phyloP scores from a whole-genome alignment of 2,797 vertebrate genomes.

The Neoniphon sammara region DNA sequence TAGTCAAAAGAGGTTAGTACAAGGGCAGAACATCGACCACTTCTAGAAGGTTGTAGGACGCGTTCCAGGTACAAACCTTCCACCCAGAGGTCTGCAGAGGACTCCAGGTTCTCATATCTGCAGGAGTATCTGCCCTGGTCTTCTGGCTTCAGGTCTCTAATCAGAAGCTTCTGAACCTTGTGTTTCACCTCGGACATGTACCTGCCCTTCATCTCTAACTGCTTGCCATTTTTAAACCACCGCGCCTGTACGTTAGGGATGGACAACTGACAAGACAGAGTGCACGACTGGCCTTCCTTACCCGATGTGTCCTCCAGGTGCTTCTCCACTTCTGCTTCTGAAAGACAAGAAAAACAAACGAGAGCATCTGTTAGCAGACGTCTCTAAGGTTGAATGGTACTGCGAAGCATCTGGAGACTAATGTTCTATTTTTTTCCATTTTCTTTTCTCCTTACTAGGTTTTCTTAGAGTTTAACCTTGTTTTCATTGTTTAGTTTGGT shows the following conservation, averaged over 20 bases:
- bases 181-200: slow-evolving; percentile 90
- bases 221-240: slow-evolving; percentile 93
- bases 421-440: no score
- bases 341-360: slow-evolving; percentile 45
- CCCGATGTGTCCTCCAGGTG: slow-evolving; percentile 91
- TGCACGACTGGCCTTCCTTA: slow-evolving; percentile 93
- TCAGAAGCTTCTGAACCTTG: slow-evolving; percentile 94
- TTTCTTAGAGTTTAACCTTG: no score
- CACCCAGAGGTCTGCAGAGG: slow-evolving; percentile 91
- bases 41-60: slow-evolving; percentile 48
- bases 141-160: slow-evolving; percentile 90
- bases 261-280: slow-evolving; percentile 94
- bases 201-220: slow-evolving; percentile 89
- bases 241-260: slow-evolving; percentile 92
- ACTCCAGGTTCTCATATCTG: slow-evolving; percentile 90
- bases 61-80: slow-evolving; percentile 91
- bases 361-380: neutral
- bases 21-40: slow-evolving; percentile 59
- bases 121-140: slow-evolving; percentile 93
- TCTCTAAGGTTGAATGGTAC: neutral
- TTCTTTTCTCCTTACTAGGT: no score
- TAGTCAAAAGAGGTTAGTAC: slow-evolving; percentile 83
- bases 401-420: neutral
- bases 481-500: no score
- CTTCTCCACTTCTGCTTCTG: slow-evolving; percentile 92